A percentile compares a stretch with the other conserved stretches of the same genome.
phyloP scores from a whole-genome alignment of 1,140 invertebrate genomes.

The Trichogramma pretiosum region DNA sequence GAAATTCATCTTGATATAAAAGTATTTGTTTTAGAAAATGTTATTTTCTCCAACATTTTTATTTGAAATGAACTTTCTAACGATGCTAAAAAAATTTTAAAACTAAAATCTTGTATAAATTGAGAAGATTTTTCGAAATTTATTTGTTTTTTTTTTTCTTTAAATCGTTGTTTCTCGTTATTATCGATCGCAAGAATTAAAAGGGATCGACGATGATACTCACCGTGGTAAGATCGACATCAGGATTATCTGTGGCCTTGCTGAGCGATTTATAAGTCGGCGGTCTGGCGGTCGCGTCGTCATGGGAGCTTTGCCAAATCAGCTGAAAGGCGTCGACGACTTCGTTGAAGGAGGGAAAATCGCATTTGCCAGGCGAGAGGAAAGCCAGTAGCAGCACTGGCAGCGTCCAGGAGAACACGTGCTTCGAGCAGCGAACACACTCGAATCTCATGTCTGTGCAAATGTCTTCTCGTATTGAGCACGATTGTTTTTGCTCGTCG shows the following conservation, averaged over 20 bases:
- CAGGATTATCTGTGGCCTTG: background rate
- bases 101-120: background rate
- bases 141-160: background rate
- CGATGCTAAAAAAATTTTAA: background rate
- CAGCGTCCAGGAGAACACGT: too few relatives aligned
- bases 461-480: too few relatives aligned
- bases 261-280: background rate
- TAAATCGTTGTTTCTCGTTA: background rate
- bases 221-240: slow-evolving; percentile 2
- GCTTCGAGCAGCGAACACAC: too few relatives aligned
- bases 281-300: too few relatives aligned
- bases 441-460: too few relatives aligned
- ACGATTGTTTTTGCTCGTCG: too few relatives aligned
- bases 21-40: background rate
- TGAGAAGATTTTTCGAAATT: background rate
- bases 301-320: background rate
- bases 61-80: background rate
- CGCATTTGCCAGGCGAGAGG: background rate
- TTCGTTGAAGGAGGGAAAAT: background rate
- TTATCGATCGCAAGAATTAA: background rate
- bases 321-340: background rate
- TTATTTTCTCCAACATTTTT: background rate
- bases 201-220: background rate
- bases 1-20: background rate
- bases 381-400: background rate